These are phyloP conservation scores for Phaetusa simplex DNA, from an alignment of 2,113 vertebrate genomes.

Conservation along the genomic window DNA sequence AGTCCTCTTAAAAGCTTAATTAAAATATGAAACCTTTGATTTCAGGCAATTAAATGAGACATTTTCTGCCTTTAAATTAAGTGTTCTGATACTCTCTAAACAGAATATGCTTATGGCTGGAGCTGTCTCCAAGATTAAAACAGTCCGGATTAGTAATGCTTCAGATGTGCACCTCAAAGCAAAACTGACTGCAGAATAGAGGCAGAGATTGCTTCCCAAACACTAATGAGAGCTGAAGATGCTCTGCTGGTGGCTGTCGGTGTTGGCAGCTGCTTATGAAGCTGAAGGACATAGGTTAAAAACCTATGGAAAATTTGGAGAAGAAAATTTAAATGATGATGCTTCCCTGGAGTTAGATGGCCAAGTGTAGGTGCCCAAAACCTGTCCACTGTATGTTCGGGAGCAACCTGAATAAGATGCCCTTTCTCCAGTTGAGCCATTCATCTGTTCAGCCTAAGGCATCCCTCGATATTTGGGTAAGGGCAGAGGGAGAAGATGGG, in stretches of 20 bases:
- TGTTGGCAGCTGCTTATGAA: neutral
- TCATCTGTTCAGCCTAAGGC: neutral
- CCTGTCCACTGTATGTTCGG: neutral
- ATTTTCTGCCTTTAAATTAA: conserved; percentile 48
- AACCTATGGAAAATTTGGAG: neutral
- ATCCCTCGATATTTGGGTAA: neutral
- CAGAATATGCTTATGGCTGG: conserved; percentile 23
- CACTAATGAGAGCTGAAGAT: conserved; percentile 2
- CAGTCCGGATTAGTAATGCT: neutral
- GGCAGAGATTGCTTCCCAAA: neutral
- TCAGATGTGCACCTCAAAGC: conserved; percentile 40
- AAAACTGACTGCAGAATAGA: neutral
- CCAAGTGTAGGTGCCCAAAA: neutral
- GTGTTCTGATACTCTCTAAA: conserved; percentile 5
- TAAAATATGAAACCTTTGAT: conserved; percentile 65
- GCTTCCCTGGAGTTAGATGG: neutral
- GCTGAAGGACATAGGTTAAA: neutral
- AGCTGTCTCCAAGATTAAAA: conserved; percentile 7
- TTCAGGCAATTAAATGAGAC: conserved; percentile 54
- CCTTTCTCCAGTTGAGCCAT: neutral
- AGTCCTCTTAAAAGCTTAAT: conserved; percentile 49
- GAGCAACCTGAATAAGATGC: neutral
- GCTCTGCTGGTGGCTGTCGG: neutral
- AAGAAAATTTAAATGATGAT: neutral
- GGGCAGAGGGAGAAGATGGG: neutral